Evolutionary conservation across 2,113 vertebrate genomes (phyloP), one percentile per base, ranked within the genome.

Genomic region (Elaphurus davidianus): DNA sequence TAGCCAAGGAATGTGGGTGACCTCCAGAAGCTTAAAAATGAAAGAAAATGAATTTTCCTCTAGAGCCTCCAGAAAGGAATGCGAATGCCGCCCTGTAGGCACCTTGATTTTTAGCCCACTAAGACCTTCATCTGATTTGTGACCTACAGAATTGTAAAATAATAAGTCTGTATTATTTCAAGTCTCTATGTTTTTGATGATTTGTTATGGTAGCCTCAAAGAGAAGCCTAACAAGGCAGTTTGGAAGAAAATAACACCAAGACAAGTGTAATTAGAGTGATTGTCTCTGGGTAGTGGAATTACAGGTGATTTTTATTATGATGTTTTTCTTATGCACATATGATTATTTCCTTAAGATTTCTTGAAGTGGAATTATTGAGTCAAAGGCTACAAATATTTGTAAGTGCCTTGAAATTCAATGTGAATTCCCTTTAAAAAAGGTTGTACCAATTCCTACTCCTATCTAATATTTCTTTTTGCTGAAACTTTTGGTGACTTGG

Each of bases 341-440:
- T 76, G 71, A 47, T 91, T 91, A 93, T 95, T 97, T 86, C 52
- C 12, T 90, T 87, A 81, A 78, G 54, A 89, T 59, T 94, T 93
- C 91, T 96, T 93, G 25, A 90, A 84, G 89, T 92, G 33, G 10
- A 93, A 90, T 92, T 92, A 90, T n/a, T 57, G 88, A 96, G 60
- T 85, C 59, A 94, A 87, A 97, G 25, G 33, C 36, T 81, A 81
- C 64, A 95, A n/a, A 17, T 40, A 15, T 59, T 97, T 95, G 82
- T 93, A 76, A 94, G 55, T 27, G 19, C n/a, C 47, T 81, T 91
- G 47, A 95, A 89, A 91, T 81, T 82, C 64, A 97, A 78, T 55
- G 76, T 28, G 78, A 89, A 50, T 79, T 57, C 45, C 45, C 25
- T 86, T 94, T 40, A 82, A n/a, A 96, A 93, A 96, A 14, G 17